Base-by-base conservation (phyloP, 2,888 invertebrate species). In the Proisotoma minuta region DNA sequence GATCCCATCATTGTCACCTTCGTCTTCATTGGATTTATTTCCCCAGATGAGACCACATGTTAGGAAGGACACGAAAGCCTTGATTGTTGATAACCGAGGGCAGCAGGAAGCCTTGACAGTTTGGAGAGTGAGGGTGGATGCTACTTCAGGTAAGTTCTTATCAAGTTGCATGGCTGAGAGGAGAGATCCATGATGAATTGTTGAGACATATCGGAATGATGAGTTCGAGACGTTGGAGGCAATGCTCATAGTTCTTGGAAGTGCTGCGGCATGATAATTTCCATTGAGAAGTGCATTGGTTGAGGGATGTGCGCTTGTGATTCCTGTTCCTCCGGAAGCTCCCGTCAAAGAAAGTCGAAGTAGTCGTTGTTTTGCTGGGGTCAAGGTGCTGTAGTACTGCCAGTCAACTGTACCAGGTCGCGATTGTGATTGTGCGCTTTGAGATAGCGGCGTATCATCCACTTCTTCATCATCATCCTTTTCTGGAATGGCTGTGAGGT, bases 181-280 rank as follows among this genome's bases (percentile, higher is more conserved):
- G 0, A 90, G 89, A 47, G 90, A 89, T 0, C 91, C 91, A 73
- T 91, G 91, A 75, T 89, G 91, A 0, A 90, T 88, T 0, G 91
- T 91, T 51, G 88, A 88, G 76, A 91, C 84, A 75, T 91, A 91
- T 67, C 89, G 87, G 72, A 91, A 89, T 52, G 89, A 89, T 39
- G 89, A 89, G 0, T 86, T 86, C 0, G 89, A 89, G 0, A 89
- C 87, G 86, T 88, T 0, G 84, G 82, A 75, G 82, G 84, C 1
- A 86, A 86, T 57, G 71, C 77, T 70, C 66, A 74, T 59, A 73
- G 75, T 68, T 70, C 73, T 58, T n/a, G 69, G 60, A 28, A 68
- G 39, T 23, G 66, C 67, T 12, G 34, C 28, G 3, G 24, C 28
- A 20, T 10, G 3, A 12, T 3, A 3, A 4, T 24, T 24, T 57